These are phyloP conservation scores for Pheosia tremula DNA, from an alignment of 2,888 invertebrate species.

Conservation along the genomic window DNA sequence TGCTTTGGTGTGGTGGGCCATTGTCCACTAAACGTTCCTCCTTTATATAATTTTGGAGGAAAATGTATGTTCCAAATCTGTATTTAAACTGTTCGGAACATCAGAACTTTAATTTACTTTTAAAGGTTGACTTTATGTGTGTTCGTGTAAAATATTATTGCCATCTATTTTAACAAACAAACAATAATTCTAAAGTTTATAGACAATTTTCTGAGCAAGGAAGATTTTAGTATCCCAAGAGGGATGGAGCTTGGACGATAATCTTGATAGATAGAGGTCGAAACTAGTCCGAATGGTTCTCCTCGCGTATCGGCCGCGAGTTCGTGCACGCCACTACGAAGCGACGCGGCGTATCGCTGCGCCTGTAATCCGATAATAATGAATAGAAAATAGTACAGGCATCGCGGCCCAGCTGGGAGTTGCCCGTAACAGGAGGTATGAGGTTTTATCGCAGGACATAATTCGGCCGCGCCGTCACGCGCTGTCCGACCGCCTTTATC, in stretches of 20 bases:
- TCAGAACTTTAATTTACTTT: no score
- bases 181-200: not conserved
- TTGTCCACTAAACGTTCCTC: no score
- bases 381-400: conserved; percentile 71
- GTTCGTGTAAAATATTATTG: not conserved
- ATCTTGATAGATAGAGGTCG: conserved; percentile 61
- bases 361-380: conserved; percentile 74
- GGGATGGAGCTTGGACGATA: conserved; percentile 40
- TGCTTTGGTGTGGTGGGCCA: no score
- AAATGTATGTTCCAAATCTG: no score
- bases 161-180: not conserved
- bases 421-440: conserved; percentile 63
- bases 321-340: conserved; percentile 65
- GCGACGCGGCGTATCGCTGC: conserved; percentile 56
- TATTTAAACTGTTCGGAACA: no score
- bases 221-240: conserved; percentile 33
- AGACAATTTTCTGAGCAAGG: conserved; percentile 15
- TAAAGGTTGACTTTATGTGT: not conserved
- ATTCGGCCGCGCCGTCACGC: conserved; percentile 71
- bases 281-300: conserved; percentile 47
- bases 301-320: conserved; percentile 56
- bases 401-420: conserved; percentile 64
- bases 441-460: conserved; percentile 69
- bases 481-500: conserved; percentile 63
- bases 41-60: no score